These are phyloP conservation scores for Rhopilema esculentum DNA, from an alignment of 30 jellyfish, hydroid and myxozoan genomes.

Conservation along the genomic window DNA sequence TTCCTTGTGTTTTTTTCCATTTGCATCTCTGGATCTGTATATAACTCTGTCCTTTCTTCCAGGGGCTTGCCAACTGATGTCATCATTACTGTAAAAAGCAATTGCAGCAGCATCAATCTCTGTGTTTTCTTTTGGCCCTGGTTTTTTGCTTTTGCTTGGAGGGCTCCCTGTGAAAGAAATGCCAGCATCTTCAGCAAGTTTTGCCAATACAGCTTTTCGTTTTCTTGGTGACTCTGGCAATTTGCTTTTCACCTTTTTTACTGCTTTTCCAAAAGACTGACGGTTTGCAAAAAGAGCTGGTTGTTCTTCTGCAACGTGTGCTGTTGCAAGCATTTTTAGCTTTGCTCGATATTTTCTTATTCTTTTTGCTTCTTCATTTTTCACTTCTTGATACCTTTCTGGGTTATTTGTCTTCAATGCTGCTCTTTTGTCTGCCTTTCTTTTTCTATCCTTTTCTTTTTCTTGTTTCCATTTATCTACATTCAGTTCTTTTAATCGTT, in stretches of 20 bases:
- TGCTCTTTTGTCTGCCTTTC: conserved; percentile 22
- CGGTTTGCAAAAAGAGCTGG: conserved; percentile 22
- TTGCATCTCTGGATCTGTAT: not conserved
- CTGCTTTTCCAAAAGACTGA: conserved; percentile 25
- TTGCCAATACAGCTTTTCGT: conserved; percentile 1
- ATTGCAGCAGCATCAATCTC: conserved; percentile 11
- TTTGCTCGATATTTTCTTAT: conserved; percentile 5
- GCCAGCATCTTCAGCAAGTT: conserved; percentile 16
- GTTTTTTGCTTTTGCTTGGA: conserved; percentile 20
- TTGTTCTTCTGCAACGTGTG: conserved; percentile 8
- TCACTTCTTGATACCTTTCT: conserved; percentile 4
- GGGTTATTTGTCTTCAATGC: conserved; percentile 4
- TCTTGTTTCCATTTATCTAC: conserved; percentile 16
- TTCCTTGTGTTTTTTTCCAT: conserved; percentile 24
- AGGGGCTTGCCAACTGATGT: conserved; percentile 51
- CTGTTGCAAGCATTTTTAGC: conserved; percentile 7
- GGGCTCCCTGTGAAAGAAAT: conserved; percentile 21
- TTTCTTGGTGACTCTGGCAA: conserved; percentile 22
- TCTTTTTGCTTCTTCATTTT: conserved; percentile 4
- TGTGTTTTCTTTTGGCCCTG: conserved; percentile 24
- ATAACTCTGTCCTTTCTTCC: conserved; percentile 40
- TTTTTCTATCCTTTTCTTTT: conserved; percentile 14
- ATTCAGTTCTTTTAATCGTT: conserved; percentile 16
- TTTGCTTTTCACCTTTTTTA: conserved; percentile 3
- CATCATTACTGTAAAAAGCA: conserved; percentile 22